Evolutionary conservation across 2,113 vertebrate species (phyloP), one percentile per base, ranked within the genome.

Genomic region (Electrona antarctica): DNA sequence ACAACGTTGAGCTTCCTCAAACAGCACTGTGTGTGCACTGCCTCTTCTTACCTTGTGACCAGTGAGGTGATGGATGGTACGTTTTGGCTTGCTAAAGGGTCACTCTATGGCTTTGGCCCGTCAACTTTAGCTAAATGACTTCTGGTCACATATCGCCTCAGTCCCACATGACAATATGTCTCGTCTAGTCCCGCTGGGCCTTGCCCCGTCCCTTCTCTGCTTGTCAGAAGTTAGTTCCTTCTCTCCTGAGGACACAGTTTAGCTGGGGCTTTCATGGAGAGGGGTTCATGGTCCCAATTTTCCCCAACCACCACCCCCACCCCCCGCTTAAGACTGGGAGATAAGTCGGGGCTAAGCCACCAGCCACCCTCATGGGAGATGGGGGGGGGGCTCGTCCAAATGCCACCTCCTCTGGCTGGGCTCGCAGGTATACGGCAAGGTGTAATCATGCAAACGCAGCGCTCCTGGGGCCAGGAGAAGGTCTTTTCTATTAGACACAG

Each of bases 401-500:
- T 93, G 89, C 92, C 93, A 91, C 88, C 89, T 92, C 91, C 86
- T 91, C 91, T 91, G 91, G 91, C 91, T 88, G 82, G 61, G 64
- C 63, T 79, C 62, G 74, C 82, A 90, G 87, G 90, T 93, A 21
- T 21, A 21, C 21, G 2, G 21, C 21, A 87, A 90, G 81, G 91
- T 88, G 87, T 88, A 90, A 93, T 93, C 91, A 56, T 78, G 90
- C 91, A 62, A 69, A 76, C 49, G 77, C 86, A 86, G 92, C 80
- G 58, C 85, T 85, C 84, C 65, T 74, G 56, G 71, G 84, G 92
- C 92, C 91, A 92, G 87, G 79, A 89, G 78, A 87, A 89, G 91
- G 88, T 91, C 89, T 81, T 92, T 89, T 72, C 88, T 90, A 90
- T 93, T 92, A 91, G 93, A 93, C 92, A 92, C 92, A 89, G 93